phyloP scores from a whole-genome alignment of 2,797 vertebrate genomes.

The Pristis pectinata region DNA sequence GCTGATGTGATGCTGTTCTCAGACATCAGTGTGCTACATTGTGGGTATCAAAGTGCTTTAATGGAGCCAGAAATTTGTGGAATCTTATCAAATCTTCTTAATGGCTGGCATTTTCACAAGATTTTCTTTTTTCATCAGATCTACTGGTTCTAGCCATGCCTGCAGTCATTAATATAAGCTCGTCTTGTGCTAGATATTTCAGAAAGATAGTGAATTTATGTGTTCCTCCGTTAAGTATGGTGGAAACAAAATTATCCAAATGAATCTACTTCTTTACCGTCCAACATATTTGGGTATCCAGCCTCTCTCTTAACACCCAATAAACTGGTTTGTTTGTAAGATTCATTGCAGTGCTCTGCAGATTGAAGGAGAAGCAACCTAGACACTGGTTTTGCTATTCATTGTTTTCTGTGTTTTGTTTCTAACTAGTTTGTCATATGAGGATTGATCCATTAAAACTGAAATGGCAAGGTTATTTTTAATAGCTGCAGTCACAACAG shows the following conservation, averaged over 20 bases:
- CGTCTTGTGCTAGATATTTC: not conserved
- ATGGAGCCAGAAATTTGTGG: not conserved
- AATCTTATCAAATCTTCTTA: not conserved
- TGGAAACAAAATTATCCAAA: not conserved
- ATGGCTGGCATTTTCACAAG: not conserved
- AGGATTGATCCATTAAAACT: not conserved
- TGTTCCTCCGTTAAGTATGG: not conserved
- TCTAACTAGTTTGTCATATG: not conserved
- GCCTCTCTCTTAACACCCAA: not conserved
- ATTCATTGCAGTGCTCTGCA: not conserved
- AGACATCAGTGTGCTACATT: not conserved
- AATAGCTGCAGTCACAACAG: not conserved
- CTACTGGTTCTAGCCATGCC: not conserved
- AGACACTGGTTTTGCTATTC: not conserved
- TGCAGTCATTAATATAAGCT: not conserved
- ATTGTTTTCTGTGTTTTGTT: not conserved
- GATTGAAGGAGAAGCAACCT: not conserved
- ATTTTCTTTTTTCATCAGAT: not conserved
- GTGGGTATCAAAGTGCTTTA: not conserved
- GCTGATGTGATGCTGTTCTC: slow-evolving; percentile 38
- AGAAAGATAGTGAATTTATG: not conserved
- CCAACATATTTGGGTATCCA: not conserved
- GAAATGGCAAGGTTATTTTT: not conserved
- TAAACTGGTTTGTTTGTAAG: not conserved
- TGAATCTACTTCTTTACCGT: not conserved